Evolutionary conservation across 2,888 invertebrate species (phyloP).

Genomic region (Psococerastis gibbosa): DNA sequence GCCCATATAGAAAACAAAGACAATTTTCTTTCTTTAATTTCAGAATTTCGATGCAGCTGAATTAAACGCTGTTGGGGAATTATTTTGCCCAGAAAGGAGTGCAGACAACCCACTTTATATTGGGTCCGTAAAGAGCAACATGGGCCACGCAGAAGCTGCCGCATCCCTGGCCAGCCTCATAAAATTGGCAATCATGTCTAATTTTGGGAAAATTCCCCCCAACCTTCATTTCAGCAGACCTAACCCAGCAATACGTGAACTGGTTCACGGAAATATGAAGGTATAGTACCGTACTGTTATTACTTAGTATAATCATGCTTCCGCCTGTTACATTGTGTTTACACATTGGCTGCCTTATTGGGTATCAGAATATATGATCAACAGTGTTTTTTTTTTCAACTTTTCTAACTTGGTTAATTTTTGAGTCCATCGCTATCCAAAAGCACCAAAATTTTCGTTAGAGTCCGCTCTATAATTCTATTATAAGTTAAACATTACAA

Average conservation of each 20-base stretch:
- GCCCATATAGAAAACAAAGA: not conserved
- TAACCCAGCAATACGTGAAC: slow-evolving; percentile 17
- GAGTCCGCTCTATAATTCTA: no score
- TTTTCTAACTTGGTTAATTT: no score
- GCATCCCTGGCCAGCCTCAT: slow-evolving; percentile 28
- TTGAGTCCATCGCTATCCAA: no score
- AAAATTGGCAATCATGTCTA: slow-evolving; percentile 24
- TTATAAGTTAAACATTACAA: not conserved
- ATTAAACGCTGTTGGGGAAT: slow-evolving; percentile 30
- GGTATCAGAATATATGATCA: no score
- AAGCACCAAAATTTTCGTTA: no score
- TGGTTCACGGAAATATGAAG: slow-evolving; percentile 18
- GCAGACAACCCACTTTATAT: slow-evolving; percentile 32
- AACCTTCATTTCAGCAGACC: slow-evolving; percentile 19
- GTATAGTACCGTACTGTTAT: no score
- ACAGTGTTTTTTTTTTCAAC: slow-evolving; percentile 1
- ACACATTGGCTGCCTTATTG: no score
- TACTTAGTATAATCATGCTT: no score
- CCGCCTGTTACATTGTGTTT: no score
- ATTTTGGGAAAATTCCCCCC: slow-evolving; percentile 20
- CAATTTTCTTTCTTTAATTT: not conserved
- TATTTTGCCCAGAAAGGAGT: slow-evolving; percentile 24
- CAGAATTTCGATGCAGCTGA: slow-evolving; percentile 34
- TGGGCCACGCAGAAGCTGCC: slow-evolving; percentile 37
- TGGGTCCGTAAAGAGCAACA: slow-evolving; percentile 39